Base-by-base conservation (phyloP, 2,888 invertebrate species). In the Mimas tiliae region DNA sequence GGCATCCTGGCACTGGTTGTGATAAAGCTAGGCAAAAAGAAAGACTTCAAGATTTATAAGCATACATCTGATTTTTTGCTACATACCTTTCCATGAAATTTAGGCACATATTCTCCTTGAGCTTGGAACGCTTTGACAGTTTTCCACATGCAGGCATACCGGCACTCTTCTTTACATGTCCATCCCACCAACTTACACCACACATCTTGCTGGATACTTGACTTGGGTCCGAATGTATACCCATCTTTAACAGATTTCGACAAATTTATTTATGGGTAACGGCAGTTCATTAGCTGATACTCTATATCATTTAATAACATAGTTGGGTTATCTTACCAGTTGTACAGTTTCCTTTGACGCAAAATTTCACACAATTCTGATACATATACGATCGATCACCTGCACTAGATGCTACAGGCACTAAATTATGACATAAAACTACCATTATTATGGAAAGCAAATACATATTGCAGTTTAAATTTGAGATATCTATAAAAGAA, bases 111-210 rank as follows among this genome's bases (percentile, higher is more conserved):
- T 86, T 95, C 95, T 0, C 95, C 95, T 71, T 96, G 94, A 67
- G 94, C 94, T 53, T 95, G 83, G 83, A 97, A 98, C 34, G 94
- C 95, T n/a, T 95, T 93, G 0, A 98, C 97, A 0, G 98, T 98
- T 67, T 94, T 93, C 99, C 99, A 99, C 98, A 98, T 99, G 84
- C 99, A 99, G 11, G 94, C 90, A 83, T 99, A 98, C 72, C 95
- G 94, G 82, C 99, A 99, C 81, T 99, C 98, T 78, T 98, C 98
- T 7, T 89, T 89, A 85, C 99, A 99, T 65, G 94, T 94, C 99
- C 99, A 99, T 33, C 89, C 85, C 14, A 96, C 86, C 53, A 95
- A 69, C 70, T 71, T 72, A 53, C 81, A 84, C 81, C 84, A 88
- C 1, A 74, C 55, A 19, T 87, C 85, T 64, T 87, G 85, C 3